Conservation (phyloP, 1,140 invertebrate genomes). For the Sitophilus oryzae region DNA sequence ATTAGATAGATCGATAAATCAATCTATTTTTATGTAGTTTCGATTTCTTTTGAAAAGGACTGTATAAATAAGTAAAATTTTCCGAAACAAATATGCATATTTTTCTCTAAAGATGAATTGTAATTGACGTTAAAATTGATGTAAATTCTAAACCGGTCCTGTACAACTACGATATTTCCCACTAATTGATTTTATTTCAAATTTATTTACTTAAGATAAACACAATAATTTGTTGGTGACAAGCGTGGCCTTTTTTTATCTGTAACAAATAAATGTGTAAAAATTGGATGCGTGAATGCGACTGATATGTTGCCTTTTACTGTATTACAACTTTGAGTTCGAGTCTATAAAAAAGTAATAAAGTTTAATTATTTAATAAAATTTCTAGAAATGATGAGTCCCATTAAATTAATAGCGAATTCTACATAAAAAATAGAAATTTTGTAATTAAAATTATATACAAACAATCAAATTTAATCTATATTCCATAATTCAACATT, state of each 20-base stretch:
- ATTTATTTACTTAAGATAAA: constrained; percentile 6
- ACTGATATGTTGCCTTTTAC: not conserved
- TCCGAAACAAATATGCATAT: too few relatives aligned
- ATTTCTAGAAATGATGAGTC: too few relatives aligned
- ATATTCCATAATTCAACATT: too few relatives aligned
- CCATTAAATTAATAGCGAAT: too few relatives aligned
- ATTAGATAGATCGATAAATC: not conserved
- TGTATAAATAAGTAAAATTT: too few relatives aligned
- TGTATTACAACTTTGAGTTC: not conserved
- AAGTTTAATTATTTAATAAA: not conserved
- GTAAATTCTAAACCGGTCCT: not conserved
- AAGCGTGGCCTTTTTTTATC: constrained; percentile 4
- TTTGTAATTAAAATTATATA: too few relatives aligned
- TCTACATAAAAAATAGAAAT: too few relatives aligned
- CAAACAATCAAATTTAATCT: too few relatives aligned
- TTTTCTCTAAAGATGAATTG: too few relatives aligned
- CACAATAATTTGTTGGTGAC: constrained; percentile 1
- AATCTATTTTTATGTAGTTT: too few relatives aligned
- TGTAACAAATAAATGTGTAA: not conserved
- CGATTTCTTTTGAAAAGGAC: too few relatives aligned
- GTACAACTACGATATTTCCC: not conserved
- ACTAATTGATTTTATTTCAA: not conserved
- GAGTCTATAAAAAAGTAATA: not conserved
- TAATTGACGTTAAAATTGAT: too few relatives aligned
- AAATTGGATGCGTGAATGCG: not conserved